A percentile compares a stretch with the other conserved stretches of the same genome.
phyloP scores from a whole-genome alignment of 2,113 vertebrate genomes.

The Zootoca vivipara region DNA sequence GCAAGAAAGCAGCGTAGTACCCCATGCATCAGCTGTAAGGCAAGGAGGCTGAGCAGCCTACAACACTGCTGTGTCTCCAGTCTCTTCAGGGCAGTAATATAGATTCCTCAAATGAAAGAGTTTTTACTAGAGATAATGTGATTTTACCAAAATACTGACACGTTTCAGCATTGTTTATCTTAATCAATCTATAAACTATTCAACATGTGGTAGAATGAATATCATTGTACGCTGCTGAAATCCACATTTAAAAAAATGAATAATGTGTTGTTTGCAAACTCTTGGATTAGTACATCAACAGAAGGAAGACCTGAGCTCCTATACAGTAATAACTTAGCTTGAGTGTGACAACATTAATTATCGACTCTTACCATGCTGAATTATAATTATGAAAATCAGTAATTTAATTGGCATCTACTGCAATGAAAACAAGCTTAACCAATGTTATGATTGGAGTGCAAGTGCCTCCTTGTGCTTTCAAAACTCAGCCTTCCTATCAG shows the following conservation, averaged over 20 bases:
- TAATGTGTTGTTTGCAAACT: constrained; percentile 62
- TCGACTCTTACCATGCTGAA: constrained; percentile 64
- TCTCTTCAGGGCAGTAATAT: background rate
- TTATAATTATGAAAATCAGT: constrained; percentile 75
- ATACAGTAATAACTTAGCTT: constrained; percentile 64
- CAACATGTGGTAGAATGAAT: constrained; percentile 16
- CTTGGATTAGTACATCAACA: constrained; percentile 66
- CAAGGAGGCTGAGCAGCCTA: too few relatives aligned
- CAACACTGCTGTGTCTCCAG: too few relatives aligned
- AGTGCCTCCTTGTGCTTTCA: constrained; percentile 57
- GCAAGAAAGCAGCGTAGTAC: too few relatives aligned
- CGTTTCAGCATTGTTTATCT: constrained; percentile 41
- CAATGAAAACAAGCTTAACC: constrained; percentile 70
- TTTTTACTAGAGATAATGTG: background rate
- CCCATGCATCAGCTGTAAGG: too few relatives aligned
- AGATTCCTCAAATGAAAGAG: background rate
- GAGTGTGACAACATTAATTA: constrained; percentile 74
- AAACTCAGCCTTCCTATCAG: constrained; percentile 60
- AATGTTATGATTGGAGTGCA: constrained; percentile 59
- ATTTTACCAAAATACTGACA: background rate
- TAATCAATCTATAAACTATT: constrained; percentile 30
- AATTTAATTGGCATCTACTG: constrained; percentile 76
- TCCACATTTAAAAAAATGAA: constrained; percentile 40
- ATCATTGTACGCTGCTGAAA: constrained; percentile 45
- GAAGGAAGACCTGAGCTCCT: constrained; percentile 57